Evolutionary conservation across 2,113 vertebrate genomes (phyloP).

Genomic region (Atlantisia rogersi): DNA sequence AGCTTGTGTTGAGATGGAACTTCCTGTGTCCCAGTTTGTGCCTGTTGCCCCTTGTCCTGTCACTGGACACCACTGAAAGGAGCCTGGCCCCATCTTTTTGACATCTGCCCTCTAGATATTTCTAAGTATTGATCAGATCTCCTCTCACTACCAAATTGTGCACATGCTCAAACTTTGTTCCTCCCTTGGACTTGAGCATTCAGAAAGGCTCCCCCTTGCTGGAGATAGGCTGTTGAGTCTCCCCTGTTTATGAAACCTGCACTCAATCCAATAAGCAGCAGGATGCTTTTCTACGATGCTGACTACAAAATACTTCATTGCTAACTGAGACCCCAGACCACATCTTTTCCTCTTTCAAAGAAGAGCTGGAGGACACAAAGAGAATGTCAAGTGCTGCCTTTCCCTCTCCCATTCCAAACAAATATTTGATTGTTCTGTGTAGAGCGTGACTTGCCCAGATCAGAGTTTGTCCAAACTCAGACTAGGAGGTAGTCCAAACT

Average conservation of each 20-base stretch:
- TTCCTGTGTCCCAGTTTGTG: no score
- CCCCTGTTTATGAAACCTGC: not conserved
- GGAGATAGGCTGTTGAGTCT: not conserved
- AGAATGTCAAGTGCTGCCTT: not conserved
- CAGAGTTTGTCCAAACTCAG: not conserved
- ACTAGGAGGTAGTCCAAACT: not conserved
- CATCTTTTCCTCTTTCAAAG: not conserved
- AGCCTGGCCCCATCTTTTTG: no score
- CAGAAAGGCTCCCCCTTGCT: not conserved
- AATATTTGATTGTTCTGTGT: not conserved
- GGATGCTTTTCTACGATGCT: not conserved
- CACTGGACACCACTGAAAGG: no score
- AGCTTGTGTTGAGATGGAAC: no score
- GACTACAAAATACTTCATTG: not conserved
- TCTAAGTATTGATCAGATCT: no score
- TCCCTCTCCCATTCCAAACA: not conserved
- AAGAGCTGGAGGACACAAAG: not conserved
- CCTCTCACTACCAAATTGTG: not conserved
- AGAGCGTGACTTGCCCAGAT: not conserved
- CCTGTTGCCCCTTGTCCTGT: no score
- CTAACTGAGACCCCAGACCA: not conserved
- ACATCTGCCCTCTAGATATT: no score
- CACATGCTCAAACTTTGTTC: not conserved
- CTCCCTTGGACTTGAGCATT: not conserved
- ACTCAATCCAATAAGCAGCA: not conserved